phyloP scores from a whole-genome alignment of 2,113 vertebrate species.

The Eleginops maclovinus region DNA sequence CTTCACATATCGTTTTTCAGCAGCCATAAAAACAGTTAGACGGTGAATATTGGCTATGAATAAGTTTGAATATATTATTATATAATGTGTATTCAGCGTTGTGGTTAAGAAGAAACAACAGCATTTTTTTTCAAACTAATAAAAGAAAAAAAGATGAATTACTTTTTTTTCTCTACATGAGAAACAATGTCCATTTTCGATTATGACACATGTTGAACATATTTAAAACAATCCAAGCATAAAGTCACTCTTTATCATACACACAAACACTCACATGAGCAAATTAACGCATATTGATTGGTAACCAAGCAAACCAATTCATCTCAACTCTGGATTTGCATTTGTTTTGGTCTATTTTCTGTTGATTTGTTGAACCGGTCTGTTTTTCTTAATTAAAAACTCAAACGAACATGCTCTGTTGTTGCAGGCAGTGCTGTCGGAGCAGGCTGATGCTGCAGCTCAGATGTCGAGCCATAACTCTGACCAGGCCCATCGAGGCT shows the following conservation, averaged over 20 bases:
- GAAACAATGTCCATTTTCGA: background rate
- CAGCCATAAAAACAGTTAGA: background rate
- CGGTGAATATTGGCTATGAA: background rate
- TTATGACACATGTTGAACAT: background rate
- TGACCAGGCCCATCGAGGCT: constrained; percentile 42
- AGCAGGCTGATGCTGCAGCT: constrained; percentile 29
- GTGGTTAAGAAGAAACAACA: background rate
- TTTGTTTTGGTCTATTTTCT: background rate
- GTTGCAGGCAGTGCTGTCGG: constrained; percentile 49
- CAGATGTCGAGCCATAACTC: constrained; percentile 20
- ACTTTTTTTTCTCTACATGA: background rate
- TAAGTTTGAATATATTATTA: no score
- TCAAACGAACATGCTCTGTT: background rate
- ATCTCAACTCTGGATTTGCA: background rate
- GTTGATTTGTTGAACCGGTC: background rate
- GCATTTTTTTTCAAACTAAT: background rate
- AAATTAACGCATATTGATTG: background rate
- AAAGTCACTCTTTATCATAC: background rate
- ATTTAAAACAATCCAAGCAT: background rate
- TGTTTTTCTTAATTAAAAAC: background rate
- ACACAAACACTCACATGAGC: background rate
- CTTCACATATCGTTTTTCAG: background rate
- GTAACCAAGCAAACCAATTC: background rate
- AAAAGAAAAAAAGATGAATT: no score
- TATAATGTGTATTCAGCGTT: background rate